Evolutionary conservation across 2,797 vertebrate species (phyloP).

Genomic region (Bucorvus abyssinicus): DNA sequence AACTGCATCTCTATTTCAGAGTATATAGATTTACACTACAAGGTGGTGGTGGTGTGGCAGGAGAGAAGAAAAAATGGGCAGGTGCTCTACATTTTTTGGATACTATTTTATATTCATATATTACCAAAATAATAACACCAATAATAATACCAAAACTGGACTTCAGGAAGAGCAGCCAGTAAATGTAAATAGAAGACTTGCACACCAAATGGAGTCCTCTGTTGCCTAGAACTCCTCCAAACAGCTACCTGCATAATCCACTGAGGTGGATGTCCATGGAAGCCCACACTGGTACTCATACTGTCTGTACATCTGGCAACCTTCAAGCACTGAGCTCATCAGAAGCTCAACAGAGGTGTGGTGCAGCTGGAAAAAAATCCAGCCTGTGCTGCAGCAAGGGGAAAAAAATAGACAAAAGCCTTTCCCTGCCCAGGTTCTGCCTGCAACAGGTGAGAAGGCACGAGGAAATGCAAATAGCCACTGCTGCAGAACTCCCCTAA

Average conservation of each 20-base stretch:
- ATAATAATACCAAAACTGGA: not conserved
- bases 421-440: not conserved
- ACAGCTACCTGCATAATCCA: not conserved
- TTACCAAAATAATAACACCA: not conserved
- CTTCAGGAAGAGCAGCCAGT: not conserved
- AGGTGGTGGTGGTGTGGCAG: not conserved
- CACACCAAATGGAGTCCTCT: not conserved
- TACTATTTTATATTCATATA: not conserved
- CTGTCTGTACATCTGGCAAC: not conserved
- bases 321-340: not conserved
- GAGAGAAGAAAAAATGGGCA: not conserved
- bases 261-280: not conserved
- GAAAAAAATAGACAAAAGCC: not conserved
- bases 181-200: not conserved
- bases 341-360: not conserved
- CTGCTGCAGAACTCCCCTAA: not conserved
- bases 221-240: not conserved
- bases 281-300: not conserved
- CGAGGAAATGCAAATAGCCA: not conserved
- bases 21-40: not conserved
- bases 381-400: not conserved
- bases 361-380: not conserved
- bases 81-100: not conserved
- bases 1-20: constrained; percentile 13
- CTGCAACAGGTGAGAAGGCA: not conserved